phyloP scores from a whole-genome alignment of 2,888 invertebrate genomes.

The Drosophila subquinaria region DNA sequence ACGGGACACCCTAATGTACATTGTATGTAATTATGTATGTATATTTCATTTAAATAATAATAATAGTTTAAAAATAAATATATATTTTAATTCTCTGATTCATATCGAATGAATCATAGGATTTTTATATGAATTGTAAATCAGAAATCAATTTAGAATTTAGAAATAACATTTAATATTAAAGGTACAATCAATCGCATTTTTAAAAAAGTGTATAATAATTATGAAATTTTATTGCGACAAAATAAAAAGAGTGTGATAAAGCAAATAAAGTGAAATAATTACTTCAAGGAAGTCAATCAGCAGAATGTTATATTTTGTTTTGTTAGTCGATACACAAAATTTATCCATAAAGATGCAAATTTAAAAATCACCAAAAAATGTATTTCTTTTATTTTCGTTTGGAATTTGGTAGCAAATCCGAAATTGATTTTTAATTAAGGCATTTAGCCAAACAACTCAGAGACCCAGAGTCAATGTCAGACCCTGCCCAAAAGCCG shows the following conservation, averaged over 20 bases:
- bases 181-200: too few relatives aligned
- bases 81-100: not conserved
- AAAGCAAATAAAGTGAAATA: not conserved
- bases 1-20: too few relatives aligned
- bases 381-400: constrained; percentile 34
- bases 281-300: not conserved
- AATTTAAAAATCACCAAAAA: constrained; percentile 13
- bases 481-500: constrained; percentile 44
- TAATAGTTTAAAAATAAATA: not conserved
- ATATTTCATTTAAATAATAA: too few relatives aligned
- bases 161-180: not conserved
- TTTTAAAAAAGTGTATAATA: not conserved
- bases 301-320: constrained; percentile 1
- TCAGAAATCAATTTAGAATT: not conserved
- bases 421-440: constrained; percentile 79
- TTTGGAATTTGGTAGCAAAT: constrained; percentile 74
- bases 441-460: constrained; percentile 70
- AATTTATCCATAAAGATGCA: constrained; percentile 23
- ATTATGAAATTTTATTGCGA: not conserved
- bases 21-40: too few relatives aligned
- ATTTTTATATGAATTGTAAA: not conserved
- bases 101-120: not conserved
- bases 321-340: constrained; percentile 13
- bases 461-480: constrained; percentile 18
- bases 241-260: not conserved